phyloP scores from a whole-genome alignment of 2,888 invertebrate genomes.

The Temnothorax ravouxi region DNA sequence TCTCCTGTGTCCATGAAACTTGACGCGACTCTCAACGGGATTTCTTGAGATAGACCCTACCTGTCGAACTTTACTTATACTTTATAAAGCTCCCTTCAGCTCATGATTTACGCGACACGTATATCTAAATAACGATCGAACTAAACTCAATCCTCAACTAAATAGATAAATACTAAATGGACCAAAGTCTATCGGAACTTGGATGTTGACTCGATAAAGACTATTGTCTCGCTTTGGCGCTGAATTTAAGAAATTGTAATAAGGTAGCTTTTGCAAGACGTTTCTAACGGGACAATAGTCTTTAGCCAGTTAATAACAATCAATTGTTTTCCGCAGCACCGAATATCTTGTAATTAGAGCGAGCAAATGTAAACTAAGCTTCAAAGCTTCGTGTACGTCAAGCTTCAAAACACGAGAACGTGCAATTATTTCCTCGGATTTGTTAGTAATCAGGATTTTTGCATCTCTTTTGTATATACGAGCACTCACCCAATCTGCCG shows the following conservation, averaged over 20 bases:
- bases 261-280: not conserved
- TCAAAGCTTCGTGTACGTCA: not conserved
- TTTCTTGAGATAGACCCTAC: conserved; percentile 6
- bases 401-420: not conserved
- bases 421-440: not conserved
- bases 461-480: not conserved
- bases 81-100: not conserved
- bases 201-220: not conserved
- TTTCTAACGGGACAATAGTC: conserved; percentile 6
- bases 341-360: not conserved
- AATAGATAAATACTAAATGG: conserved; percentile 25
- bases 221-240: not conserved
- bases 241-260: conserved; percentile 7
- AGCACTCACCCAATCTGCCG: conserved; percentile 29
- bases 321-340: not conserved
- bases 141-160: conserved; percentile 20
- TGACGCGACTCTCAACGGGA: conserved; percentile 20
- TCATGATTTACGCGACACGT: conserved; percentile 4
- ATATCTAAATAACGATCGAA: conserved; percentile 23
- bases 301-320: conserved; percentile 18
- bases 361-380: not conserved
- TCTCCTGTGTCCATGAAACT: conserved; percentile 28
- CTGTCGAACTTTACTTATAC: conserved; percentile 21
- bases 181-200: conserved; percentile 38
- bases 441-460: not conserved